Base-by-base conservation (phyloP, 2,888 invertebrate species). In the Galeopsomyia nigrocyanea region DNA sequence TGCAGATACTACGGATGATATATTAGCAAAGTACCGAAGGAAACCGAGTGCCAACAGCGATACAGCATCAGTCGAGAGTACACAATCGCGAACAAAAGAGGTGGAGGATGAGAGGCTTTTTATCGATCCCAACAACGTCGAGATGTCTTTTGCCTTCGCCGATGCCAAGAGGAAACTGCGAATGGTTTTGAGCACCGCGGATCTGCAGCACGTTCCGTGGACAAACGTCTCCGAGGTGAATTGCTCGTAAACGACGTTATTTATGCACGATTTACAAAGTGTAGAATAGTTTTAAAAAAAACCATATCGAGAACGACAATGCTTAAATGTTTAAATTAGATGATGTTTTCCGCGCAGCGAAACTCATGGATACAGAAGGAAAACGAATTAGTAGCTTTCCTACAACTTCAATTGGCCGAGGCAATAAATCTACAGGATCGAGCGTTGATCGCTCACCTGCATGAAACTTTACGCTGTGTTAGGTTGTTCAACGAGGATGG, bases 11-110 rank as follows among this genome's bases (percentile, higher is more conserved):
- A 93, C 94, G 0, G 97, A 98, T 82, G 97, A 98, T 82, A 98
- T 98, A 82, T 89, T 98, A 78, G 98, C 96, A 55, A 98, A 98
- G 87, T 98, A 98, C 87, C 90, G 97, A 3, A 90, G 92, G 78
- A 91, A 92, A 84, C 89, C 90, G 69, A 89, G 90, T 75, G 88
- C 87, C 19, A 89, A 89, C 66, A 89, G 89, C 47, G 89, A 89
- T 77, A 88, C 88, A 70, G 88, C 89, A 10, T 87, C 87, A 6
- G 82, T 84, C 3, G 86, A 86, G 60, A 87, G 85, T 72, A 84
- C 82, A 75, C 83, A 86, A 53, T 87, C 86, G 0, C 84, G 86
- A 69, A 85, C 85, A 46, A 87, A 88, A 74, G 84, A 86, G 67
- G 84, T 85, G 75, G 89, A 87, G 78, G 88, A 87, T 71, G 87